phyloP scores from a whole-genome alignment of 2,113 vertebrate genomes.

The Arothron firmamentum region DNA sequence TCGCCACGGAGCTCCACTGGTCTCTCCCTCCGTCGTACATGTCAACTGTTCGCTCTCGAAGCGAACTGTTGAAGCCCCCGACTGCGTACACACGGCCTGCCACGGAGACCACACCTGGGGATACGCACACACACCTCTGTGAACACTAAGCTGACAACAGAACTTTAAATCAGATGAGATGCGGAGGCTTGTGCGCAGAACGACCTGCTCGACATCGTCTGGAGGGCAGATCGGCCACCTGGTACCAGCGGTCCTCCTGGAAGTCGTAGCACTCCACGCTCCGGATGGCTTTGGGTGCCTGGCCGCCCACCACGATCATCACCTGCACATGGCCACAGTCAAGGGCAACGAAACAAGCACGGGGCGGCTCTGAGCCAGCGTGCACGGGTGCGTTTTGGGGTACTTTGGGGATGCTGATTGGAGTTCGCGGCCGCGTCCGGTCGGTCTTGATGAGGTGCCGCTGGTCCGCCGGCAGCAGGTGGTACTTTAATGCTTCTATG shows the following conservation, averaged over 20 bases:
- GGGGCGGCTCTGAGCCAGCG: neutral
- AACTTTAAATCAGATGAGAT: no score
- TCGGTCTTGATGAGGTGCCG: conserved; percentile 93
- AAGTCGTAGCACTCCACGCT: conserved; percentile 97
- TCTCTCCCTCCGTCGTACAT: conserved; percentile 86
- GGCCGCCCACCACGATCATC: conserved; percentile 96
- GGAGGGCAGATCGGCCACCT: conserved; percentile 91
- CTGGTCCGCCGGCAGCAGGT: conserved; percentile 94
- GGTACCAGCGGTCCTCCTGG: conserved; percentile 94
- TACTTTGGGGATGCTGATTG: conserved; percentile 82
- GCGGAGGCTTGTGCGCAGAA: neutral
- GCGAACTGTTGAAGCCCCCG: conserved; percentile 90
- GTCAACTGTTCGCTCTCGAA: conserved; percentile 90
- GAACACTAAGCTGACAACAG: no score
- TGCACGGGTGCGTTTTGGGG: neutral
- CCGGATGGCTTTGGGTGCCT: conserved; percentile 94
- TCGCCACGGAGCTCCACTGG: conserved; percentile 88
- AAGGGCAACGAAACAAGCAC: neutral
- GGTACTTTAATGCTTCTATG: conserved; percentile 97
- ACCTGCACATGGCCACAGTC: conserved; percentile 70
- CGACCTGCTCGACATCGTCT: conserved; percentile 90
- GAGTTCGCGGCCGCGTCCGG: conserved; percentile 90
- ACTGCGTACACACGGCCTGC: conserved; percentile 87
- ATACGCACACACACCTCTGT: no score
- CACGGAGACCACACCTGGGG: conserved; percentile 89